These are phyloP conservation scores for Potorous gilbertii DNA, from an alignment of 2,797 vertebrate species.

Conservation along the genomic window DNA sequence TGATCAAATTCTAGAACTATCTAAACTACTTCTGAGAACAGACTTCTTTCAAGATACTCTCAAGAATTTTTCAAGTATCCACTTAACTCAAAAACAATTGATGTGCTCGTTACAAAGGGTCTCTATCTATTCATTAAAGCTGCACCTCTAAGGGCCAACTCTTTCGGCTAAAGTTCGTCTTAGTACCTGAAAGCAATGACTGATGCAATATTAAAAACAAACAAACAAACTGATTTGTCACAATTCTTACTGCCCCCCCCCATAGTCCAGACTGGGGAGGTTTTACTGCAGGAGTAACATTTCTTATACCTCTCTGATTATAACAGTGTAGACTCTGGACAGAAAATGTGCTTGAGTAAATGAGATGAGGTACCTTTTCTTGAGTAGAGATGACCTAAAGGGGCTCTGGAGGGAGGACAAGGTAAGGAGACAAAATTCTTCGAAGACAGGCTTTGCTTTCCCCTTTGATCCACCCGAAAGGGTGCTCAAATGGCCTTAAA, in stretches of 20 bases:
- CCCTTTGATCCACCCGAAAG: background rate
- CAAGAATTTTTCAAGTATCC: background rate
- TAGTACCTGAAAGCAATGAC: background rate
- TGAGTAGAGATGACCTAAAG: background rate
- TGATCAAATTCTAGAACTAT: background rate
- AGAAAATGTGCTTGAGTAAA: background rate
- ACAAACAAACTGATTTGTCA: background rate
- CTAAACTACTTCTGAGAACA: background rate
- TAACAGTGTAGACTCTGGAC: background rate
- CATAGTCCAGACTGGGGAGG: background rate
- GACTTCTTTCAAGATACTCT: background rate
- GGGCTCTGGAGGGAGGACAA: background rate
- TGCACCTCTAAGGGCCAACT: background rate
- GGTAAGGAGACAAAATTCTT: background rate
- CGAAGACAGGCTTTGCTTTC: background rate
- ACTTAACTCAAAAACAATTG: background rate
- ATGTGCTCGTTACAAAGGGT: background rate
- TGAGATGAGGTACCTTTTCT: background rate
- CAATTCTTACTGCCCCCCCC: background rate
- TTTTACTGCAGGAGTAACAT: background rate
- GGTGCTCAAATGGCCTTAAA: background rate
- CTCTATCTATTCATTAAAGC: background rate
- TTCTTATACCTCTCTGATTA: background rate
- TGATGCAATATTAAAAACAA: background rate
- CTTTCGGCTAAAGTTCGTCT: background rate